Evolutionary conservation across 2,797 vertebrate species (phyloP).

Genomic region (Acrossocheilus wenchowensis): DNA sequence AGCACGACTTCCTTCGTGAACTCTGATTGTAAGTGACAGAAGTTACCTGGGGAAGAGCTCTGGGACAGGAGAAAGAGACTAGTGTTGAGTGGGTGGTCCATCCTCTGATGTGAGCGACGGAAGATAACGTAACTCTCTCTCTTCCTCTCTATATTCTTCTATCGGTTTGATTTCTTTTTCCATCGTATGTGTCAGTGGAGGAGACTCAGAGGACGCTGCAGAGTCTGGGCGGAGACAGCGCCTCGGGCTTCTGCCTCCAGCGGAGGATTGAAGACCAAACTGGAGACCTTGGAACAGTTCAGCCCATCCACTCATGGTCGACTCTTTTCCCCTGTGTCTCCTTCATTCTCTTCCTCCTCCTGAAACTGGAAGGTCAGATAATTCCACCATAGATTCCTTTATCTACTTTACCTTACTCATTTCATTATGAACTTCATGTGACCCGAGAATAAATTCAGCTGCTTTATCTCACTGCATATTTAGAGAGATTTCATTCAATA

Average conservation of each 20-base stretch:
- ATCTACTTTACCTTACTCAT: background rate
- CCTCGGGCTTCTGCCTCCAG: constrained; percentile 59
- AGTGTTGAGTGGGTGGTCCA: constrained; percentile 47
- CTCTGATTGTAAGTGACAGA: constrained; percentile 51
- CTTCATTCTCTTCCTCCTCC: background rate
- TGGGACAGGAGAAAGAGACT: constrained; percentile 27
- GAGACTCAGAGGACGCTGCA: constrained; percentile 45
- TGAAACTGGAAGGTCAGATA: constrained; percentile 31
- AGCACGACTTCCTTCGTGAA: constrained; percentile 30
- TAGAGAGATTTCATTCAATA: background rate
- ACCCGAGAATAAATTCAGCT: background rate
- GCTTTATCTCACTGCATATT: background rate
- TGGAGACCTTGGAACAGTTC: constrained; percentile 38
- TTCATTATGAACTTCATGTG: constrained; percentile 3
- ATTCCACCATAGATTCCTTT: background rate
- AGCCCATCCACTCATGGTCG: constrained; percentile 40
- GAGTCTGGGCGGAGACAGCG: constrained; percentile 38
- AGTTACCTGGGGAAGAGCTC: constrained; percentile 41
- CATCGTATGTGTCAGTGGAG: constrained; percentile 43
- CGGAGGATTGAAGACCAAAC: constrained; percentile 44
- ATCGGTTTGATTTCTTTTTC: background rate
- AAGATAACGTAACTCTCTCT: constrained; percentile 26
- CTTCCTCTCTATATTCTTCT: constrained; percentile 16
- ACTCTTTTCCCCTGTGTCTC: constrained; percentile 28
- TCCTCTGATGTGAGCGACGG: constrained; percentile 30